Evolutionary conservation across 35 echinoderm and acorn worm genomes (phyloP).

Genomic region (Holothuria glaberrima): DNA sequence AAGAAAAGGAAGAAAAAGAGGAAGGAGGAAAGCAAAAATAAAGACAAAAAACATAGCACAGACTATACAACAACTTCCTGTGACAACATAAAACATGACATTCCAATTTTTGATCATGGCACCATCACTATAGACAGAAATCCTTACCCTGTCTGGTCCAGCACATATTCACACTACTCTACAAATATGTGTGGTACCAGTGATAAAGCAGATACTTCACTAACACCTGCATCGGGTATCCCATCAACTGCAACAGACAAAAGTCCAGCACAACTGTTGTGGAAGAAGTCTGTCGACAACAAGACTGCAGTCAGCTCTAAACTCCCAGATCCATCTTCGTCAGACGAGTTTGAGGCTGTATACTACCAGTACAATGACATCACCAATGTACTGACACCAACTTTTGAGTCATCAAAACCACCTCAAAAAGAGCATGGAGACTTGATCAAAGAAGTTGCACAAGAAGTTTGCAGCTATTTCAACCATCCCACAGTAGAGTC

Average conservation of each 20-base stretch:
- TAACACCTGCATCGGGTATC: neutral
- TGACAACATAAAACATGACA: neutral
- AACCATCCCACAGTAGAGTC: neutral
- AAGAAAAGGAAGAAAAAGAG: neutral
- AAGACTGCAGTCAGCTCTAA: neutral
- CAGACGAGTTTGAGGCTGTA: neutral
- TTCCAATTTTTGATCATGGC: neutral
- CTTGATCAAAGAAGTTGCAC: conserved; percentile 12
- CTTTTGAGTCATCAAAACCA: neutral
- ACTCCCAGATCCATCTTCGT: neutral
- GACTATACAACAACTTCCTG: neutral
- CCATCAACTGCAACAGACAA: neutral
- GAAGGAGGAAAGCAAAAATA: neutral
- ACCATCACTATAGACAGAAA: conserved; percentile 6
- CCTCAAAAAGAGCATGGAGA: too few relatives aligned
- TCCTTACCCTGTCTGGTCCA: conserved; percentile 11
- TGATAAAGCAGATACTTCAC: neutral
- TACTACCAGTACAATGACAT: conserved; percentile 14
- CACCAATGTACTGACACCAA: conserved; percentile 5
- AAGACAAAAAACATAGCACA: neutral
- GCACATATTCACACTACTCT: neutral
- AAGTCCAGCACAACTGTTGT: neutral
- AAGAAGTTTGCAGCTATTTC: conserved; percentile 16
- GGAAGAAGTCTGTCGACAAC: neutral
- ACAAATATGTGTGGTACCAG: neutral